Conservation (phyloP, 2,888 invertebrate genomes). For the Syrista parreyssii region DNA sequence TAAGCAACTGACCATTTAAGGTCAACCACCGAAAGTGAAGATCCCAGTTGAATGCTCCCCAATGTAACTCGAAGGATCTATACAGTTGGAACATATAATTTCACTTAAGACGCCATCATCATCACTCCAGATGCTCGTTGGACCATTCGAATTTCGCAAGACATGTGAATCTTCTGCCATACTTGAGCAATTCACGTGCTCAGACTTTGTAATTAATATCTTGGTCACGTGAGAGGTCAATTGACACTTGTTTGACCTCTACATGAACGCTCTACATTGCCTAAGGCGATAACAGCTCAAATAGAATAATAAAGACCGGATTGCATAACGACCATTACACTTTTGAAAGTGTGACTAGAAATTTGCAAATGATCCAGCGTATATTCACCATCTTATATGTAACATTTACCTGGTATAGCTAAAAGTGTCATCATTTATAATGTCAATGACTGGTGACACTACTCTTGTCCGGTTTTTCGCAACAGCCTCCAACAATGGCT, state of each 20-base stretch:
- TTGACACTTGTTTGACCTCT: neutral
- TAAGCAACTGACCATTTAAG: constrained; percentile 75
- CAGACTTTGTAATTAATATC: neutral
- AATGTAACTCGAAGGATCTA: constrained; percentile 94
- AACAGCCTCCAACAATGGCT: constrained; percentile 77
- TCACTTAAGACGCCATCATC: neutral
- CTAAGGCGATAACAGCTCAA: neutral
- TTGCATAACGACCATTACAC: neutral
- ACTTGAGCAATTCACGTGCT: neutral
- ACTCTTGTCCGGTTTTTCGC: constrained; percentile 74
- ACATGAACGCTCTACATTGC: neutral
- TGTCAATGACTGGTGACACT: constrained; percentile 89
- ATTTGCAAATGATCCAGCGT: neutral
- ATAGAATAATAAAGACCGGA: neutral
- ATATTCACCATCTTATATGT: neutral
- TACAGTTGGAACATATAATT: constrained; percentile 46
- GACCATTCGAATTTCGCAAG: neutral
- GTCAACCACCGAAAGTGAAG: constrained; percentile 92
- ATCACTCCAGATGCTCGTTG: neutral
- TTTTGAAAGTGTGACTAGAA: constrained; percentile 4
- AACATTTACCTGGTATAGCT: constrained; percentile 77
- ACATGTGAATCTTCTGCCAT: neutral
- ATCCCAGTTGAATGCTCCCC: constrained; percentile 99
- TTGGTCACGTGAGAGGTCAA: constrained; percentile 4
- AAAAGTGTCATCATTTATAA: constrained; percentile 95